Evolutionary conservation across 2,888 invertebrate genomes (phyloP), one percentile per base, ranked within the genome.

Genomic region (Pristionchus fissidentatus): DNA sequence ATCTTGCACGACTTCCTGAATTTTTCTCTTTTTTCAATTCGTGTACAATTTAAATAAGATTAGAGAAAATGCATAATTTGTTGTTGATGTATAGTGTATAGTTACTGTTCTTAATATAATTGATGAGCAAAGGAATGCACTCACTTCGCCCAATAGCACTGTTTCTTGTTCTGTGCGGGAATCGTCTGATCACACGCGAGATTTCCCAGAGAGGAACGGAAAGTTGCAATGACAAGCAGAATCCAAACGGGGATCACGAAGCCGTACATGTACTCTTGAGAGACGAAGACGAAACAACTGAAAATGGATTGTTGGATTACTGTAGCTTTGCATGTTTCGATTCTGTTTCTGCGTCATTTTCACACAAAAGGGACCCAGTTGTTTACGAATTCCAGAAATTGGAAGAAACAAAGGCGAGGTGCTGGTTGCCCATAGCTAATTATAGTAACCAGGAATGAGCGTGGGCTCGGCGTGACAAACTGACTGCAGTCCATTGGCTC

Each of bases 271-370:
- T 86, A 87, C 49, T 87, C 87, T 13, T 83, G 81, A 22, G 88
- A 86, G 13, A 87, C 83, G 15, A 83, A 80, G 15, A 85, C 89
- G 73, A 87, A 88, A 46, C 89, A 89, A 43, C 89, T 89, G 84
- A 82, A 84, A 38, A 29, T 55, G 22, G 7, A 55, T 19, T 22
- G 55, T 22, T 4, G n/a, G 55, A 55, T 29, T 15, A 32, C 29
- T 35, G 62, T 62, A 32, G 29, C 5, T 62, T 5, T 32, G 5
- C 35, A 29, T 62, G 29, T 5, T 62, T 60, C 19, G 10, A 29
- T 32, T 7, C 7, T 3, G 19, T 2, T 32, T 1, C 35, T 7
- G 32, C 32, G 22, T 66, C 22, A 1, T 29, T 32, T 35, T 32
- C n/a, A 19, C 70, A 38, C 32, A 13, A 8, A 32, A 32, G 60